Conservation (phyloP, 2,888 invertebrate genomes). For the Drosophila anomalipes region DNA sequence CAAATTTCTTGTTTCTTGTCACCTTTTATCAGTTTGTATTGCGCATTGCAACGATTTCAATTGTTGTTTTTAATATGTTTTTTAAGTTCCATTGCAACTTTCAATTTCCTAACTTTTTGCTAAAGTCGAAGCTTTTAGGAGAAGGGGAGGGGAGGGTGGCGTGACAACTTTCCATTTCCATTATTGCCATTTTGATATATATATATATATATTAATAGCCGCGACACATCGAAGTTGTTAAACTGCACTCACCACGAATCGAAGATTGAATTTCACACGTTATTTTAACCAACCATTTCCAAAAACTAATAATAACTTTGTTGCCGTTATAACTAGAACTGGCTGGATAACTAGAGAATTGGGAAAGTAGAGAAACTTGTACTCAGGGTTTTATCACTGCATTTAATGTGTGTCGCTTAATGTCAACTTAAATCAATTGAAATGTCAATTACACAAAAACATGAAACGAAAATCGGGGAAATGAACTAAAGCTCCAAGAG, state of each 20-base stretch:
- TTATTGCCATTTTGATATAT: not conserved
- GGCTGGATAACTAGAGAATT: not conserved
- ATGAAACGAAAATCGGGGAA: slow-evolving; percentile 49
- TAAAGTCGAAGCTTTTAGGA: not conserved
- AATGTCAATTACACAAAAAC: slow-evolving; percentile 76
- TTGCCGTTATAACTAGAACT: slow-evolving; percentile 15
- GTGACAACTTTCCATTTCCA: slow-evolving; percentile 20
- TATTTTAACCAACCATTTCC: not conserved
- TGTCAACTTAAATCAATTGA: slow-evolving; percentile 79
- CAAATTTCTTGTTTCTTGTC: too few relatives aligned
- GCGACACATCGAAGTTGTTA: slow-evolving; percentile 8
- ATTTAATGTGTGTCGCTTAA: slow-evolving; percentile 68
- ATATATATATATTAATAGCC: not conserved
- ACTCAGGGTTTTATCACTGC: slow-evolving; percentile 37
- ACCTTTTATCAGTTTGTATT: too few relatives aligned
- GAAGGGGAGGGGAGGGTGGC: not conserved
- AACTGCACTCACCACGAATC: not conserved
- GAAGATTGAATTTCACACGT: slow-evolving; percentile 16
- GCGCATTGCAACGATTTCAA: not conserved
- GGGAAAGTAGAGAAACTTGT: slow-evolving; percentile 20
- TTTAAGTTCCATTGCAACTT: not conserved
- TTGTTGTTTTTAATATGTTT: not conserved
- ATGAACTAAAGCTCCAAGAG: slow-evolving; percentile 16
- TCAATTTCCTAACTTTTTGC: not conserved
- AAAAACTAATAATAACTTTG: slow-evolving; percentile 6